Evolutionary conservation across 2,113 vertebrate genomes (phyloP).

Genomic region (Bostrychus sinensis): DNA sequence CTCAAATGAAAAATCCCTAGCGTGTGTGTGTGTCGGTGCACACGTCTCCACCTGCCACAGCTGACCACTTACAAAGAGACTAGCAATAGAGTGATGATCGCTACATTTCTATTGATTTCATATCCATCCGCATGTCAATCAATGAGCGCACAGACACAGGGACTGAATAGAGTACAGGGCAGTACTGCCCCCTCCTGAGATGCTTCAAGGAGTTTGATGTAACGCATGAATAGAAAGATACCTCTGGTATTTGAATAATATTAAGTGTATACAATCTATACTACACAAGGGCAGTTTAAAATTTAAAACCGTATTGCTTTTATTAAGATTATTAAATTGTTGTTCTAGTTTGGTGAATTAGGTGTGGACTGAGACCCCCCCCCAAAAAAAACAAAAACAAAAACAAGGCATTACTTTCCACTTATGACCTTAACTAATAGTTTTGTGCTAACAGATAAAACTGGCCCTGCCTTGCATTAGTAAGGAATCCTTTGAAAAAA

Average conservation of each 20-base stretch:
- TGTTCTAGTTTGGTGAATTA: too few relatives aligned
- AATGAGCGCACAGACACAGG: conserved; percentile 58
- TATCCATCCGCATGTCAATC: conserved; percentile 69
- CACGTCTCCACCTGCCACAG: conserved; percentile 60
- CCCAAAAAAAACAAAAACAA: too few relatives aligned
- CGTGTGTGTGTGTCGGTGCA: conserved; percentile 3
- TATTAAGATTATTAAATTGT: too few relatives aligned
- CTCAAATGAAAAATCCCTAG: conserved; percentile 46
- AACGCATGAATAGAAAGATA: background rate
- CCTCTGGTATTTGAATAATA: background rate
- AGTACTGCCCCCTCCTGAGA: background rate
- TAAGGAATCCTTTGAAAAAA: too few relatives aligned
- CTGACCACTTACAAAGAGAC: conserved; percentile 67
- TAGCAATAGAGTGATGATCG: conserved; percentile 50
- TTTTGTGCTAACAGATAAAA: too few relatives aligned
- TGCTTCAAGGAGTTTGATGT: conserved; percentile 18
- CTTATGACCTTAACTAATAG: too few relatives aligned
- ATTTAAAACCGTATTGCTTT: too few relatives aligned
- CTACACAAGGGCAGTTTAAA: too few relatives aligned
- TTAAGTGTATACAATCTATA: background rate
- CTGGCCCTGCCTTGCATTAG: too few relatives aligned
- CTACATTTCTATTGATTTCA: conserved; percentile 70
- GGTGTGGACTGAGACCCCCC: too few relatives aligned
- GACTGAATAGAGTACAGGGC: conserved; percentile 40
- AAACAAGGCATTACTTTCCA: too few relatives aligned